Conservation (phyloP, 2,113 vertebrate species). For the Cyprinodon brontotheroides region DNA sequence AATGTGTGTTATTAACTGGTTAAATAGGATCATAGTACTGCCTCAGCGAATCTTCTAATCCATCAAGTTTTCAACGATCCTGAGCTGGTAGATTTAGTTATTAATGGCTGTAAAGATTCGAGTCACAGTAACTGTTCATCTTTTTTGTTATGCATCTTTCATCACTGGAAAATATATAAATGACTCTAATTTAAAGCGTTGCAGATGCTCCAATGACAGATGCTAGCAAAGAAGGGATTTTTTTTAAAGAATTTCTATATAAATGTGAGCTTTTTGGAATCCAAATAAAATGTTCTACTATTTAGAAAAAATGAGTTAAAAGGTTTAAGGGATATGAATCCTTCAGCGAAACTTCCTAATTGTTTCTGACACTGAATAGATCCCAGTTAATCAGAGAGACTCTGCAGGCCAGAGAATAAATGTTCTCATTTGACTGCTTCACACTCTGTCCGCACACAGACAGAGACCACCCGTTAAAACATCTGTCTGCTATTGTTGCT, state of each 20-base stretch:
- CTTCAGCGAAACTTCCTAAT: neutral
- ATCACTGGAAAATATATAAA: neutral
- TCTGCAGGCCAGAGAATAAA: constrained; percentile 44
- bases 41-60: neutral
- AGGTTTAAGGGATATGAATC: neutral
- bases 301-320: neutral
- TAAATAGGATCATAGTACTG: neutral
- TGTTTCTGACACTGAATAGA: constrained; percentile 39
- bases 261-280: neutral
- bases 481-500: constrained; percentile 49
- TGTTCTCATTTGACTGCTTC: constrained; percentile 42
- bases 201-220: neutral
- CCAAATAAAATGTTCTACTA: neutral
- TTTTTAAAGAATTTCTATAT: neutral
- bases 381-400: constrained; percentile 59
- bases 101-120: neutral
- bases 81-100: neutral
- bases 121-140: neutral
- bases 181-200: neutral
- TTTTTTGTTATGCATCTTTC: neutral
- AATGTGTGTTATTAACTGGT: neutral
- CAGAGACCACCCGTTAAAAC: constrained; percentile 33
- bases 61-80: neutral
- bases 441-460: constrained; percentile 30
- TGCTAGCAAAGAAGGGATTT: neutral